Base-by-base conservation (phyloP, 2,888 invertebrate species). In the Elysia crispata region DNA sequence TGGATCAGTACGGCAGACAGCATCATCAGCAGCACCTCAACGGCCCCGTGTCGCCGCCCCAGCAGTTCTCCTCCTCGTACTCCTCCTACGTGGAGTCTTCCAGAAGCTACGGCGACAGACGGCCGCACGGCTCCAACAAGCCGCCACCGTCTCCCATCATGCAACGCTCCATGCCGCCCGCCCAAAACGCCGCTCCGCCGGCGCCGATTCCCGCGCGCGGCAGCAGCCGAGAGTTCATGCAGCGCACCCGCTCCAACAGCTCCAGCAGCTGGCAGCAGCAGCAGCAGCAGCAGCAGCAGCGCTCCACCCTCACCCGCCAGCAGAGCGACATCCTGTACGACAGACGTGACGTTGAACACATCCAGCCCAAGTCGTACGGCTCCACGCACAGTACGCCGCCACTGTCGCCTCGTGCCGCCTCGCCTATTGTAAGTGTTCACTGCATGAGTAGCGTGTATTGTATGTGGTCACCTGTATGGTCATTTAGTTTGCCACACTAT, bases 181-280 rank as follows among this genome's bases (percentile, higher is more conserved):
- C 83, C 31, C n/a, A n/a, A n/a, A 78, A 85, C n/a, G 83, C 85
- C 0, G 81, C 85, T 5, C 83, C 77, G 23, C 72, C 81, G 8
- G 70, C 70, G 41, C 79, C 86, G n/a, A n/a, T n/a, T n/a, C n/a
- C n/a, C n/a, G 82, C 85, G 57, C 81, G 88, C 78, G 81, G 85
- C 80, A 88, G 89, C 84, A 90, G 89, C 78, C 85, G 87, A 80
- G 88, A 90, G 77, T 89, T 83, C 83, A 89, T 89, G 89, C 41
- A 41, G 41, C 84, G 85, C 73, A 84, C 85, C 62, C 82, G 87
- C 11, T 83, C 86, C 67, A 86, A 85, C 81, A 86, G 87, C 75
- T 86, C 86, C 30, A 86, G 86, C 66, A 83, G 80, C 81, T 79
- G 72, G 69, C 64, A 49, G 77, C 83, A 74, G 30, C 72, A 67